Evolutionary conservation across 2,888 invertebrate species (phyloP), one percentile per base, ranked within the genome.

Genomic region (Theodoxus fluviatilis): DNA sequence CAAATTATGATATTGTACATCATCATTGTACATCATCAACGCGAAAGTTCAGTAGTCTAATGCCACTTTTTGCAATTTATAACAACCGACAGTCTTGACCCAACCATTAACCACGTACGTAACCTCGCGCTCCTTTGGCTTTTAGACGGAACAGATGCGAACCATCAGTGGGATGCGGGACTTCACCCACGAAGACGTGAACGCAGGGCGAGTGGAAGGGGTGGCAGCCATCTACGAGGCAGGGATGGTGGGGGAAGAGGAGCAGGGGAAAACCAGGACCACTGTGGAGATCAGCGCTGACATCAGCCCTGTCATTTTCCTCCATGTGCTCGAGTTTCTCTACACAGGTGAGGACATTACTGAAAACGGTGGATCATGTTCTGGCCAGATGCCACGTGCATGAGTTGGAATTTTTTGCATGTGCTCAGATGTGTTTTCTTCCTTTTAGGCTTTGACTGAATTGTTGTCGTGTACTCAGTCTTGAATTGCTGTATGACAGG

Each of bases 311-410:
- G 74, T 79, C 38, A 79, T 79, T 9, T 83, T 85, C 71, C 77
- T 78, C 4, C 75, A 80, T 33, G 79, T 84, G 3, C 75, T 85
- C 15, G 80, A 85, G 66, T 85, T 84, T 72, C 68, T 85, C 4
- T 85, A 85, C 69, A 79, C 83, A 75, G 85, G 85, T 84, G 67
- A 61, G 40, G 18, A 43, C 9, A 43, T 9, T 12, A 15, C 43
- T 12, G 15, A 12, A 43, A 43, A 15, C 9, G 9, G 9, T 43
- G 43, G 9, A 9, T 12, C 12, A 43, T 12, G 15, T 43, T 43
- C 15, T 15, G 9, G 9, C 43, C 9, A 43, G 12, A 15, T 43
- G 9, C 43, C 9, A 12, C 15, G 9, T 43, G 15, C 12, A 43
- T 43, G 18, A 25, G 33, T 52, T 64, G 55, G 12, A 55, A 18